Percentiles rank a stretch among this genome's conserved stretches.
Evolutionary conservation across 2,888 invertebrate genomes (phyloP).

Genomic region (Chorisops tibialis): DNA sequence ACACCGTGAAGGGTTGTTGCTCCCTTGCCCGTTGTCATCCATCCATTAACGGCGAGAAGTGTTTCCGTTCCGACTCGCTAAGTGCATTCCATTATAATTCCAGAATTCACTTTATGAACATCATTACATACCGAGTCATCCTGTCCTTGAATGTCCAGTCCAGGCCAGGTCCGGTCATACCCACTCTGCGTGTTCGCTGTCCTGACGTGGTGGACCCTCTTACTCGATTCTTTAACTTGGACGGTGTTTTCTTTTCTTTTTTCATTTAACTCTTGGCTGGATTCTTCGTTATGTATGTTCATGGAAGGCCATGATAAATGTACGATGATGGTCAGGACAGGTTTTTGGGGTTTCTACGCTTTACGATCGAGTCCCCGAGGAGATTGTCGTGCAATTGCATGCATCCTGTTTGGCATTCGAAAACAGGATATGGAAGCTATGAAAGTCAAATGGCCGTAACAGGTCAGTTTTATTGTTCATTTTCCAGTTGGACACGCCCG

Average conservation of each 20-base stretch:
- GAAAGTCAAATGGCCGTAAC: slow-evolving; percentile 16
- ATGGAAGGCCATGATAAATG: too few species aligned
- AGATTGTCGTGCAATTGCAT: not conserved
- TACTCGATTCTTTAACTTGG: slow-evolving; percentile 1
- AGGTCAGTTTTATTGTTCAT: slow-evolving; percentile 1
- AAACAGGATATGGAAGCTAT: slow-evolving; percentile 15
- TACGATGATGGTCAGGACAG: too few species aligned
- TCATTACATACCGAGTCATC: slow-evolving; percentile 11
- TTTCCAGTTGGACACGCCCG: slow-evolving; percentile 21
- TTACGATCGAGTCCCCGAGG: too few species aligned
- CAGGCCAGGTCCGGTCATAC: too few species aligned
- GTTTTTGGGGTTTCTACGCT: too few species aligned
- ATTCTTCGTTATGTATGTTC: too few species aligned
- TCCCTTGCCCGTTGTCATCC: slow-evolving; percentile 8
- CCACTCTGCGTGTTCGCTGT: too few species aligned
- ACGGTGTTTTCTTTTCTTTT: slow-evolving; percentile 3
- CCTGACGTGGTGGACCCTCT: too few species aligned
- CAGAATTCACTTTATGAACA: slow-evolving; percentile 1
- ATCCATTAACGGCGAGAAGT: slow-evolving; percentile 21
- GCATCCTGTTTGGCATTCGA: slow-evolving; percentile 15
- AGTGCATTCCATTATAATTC: slow-evolving; percentile 4
- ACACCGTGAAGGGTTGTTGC: slow-evolving; percentile 22
- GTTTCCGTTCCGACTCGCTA: slow-evolving; percentile 25
- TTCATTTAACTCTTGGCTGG: slow-evolving; percentile 11
- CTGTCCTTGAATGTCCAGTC: not conserved